Percentiles rank a stretch among this genome's conserved stretches.
Evolutionary conservation across 2,888 invertebrate species (phyloP).

Genomic region (Melanargia galathea): DNA sequence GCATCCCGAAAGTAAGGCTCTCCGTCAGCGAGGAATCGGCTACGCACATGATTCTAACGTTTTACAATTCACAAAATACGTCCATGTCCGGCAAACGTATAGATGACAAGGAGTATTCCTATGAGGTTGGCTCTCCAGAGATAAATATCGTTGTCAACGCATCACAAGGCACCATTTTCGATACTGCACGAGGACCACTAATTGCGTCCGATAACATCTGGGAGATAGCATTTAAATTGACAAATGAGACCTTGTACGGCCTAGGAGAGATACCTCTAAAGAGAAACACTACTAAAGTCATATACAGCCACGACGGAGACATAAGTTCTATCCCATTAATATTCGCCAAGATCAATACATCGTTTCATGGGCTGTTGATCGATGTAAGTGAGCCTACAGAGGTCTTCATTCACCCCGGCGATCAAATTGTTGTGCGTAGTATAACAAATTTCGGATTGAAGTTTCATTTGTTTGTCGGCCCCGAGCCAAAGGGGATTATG

Average conservation of each 20-base stretch:
- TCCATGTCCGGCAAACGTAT: conserved; percentile 52
- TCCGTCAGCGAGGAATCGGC: conserved; percentile 65
- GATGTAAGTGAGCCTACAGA: conserved; percentile 81
- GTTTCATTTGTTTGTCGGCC: conserved; percentile 70
- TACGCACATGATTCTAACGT: conserved; percentile 62
- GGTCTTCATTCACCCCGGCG: conserved; percentile 75
- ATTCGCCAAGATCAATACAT: conserved; percentile 74
- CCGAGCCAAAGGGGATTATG: conserved; percentile 67
- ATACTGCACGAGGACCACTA: conserved; percentile 80
- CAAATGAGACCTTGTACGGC: conserved; percentile 79
- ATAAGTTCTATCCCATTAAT: conserved; percentile 76
- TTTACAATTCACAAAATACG: conserved; percentile 55
- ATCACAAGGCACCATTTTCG: conserved; percentile 66
- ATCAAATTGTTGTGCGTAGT: conserved; percentile 80
- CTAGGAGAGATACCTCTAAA: conserved; percentile 76
- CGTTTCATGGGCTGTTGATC: conserved; percentile 81
- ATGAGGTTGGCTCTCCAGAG: conserved; percentile 59
- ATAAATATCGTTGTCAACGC: conserved; percentile 57
- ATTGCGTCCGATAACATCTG: conserved; percentile 83
- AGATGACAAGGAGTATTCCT: conserved; percentile 54
- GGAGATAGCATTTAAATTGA: conserved; percentile 82
- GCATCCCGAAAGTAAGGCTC: conserved; percentile 53
- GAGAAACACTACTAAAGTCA: conserved; percentile 56
- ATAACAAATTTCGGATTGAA: conserved; percentile 70
- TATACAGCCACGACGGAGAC: conserved; percentile 74